Evolutionary conservation across 2,797 vertebrate species (phyloP), one percentile per base, ranked within the genome.

Genomic region (Oryzias dopingdopingensis): DNA sequence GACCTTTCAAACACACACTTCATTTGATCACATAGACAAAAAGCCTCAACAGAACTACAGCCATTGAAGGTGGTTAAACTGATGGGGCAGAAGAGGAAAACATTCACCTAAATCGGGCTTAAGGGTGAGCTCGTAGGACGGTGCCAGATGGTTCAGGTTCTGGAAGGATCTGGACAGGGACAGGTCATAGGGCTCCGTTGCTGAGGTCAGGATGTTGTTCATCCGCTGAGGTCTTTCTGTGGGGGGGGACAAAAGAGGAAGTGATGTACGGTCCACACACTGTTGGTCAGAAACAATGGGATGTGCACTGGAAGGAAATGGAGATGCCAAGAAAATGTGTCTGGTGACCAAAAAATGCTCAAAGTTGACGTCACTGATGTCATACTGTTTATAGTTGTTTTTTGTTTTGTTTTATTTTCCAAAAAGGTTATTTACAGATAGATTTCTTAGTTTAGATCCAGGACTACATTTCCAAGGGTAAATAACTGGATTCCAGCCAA

Each of bases 171-270:
- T 92, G 72, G 97, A 98, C 85, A 99, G 96, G 44, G 95, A 96
- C 49, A 98, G 90, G 73, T 99, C 96, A 16, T 96, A 99, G 61
- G 97, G 95, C 84, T 98, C 97, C 0, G 97, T 99, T 76, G 96
- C 95, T 0, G 97, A 97, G 6, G 97, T 99, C 77, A 99, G 92
- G 81, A 99, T 99, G 84, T 95, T 97, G 93, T 98, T 98, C 92
- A 84, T 87, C 57, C 96, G 90, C 57, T 89, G 87, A 0, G 95
- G 95, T 64, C 96, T 93, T 67, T 98, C 96, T 98, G 90, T 13
- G 32, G 32, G 32, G 32, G 49, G 52, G 49, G 59, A 59, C 44
- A 71, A 7, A 53, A 53, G 55, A 62, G 64, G 65, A 65, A 67
- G 60, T 4, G 17, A 65, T 37, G 65, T 59, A 56, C 42, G 40